Base-by-base conservation (phyloP, 2,113 vertebrate species). In the Elgaria multicarinata region DNA sequence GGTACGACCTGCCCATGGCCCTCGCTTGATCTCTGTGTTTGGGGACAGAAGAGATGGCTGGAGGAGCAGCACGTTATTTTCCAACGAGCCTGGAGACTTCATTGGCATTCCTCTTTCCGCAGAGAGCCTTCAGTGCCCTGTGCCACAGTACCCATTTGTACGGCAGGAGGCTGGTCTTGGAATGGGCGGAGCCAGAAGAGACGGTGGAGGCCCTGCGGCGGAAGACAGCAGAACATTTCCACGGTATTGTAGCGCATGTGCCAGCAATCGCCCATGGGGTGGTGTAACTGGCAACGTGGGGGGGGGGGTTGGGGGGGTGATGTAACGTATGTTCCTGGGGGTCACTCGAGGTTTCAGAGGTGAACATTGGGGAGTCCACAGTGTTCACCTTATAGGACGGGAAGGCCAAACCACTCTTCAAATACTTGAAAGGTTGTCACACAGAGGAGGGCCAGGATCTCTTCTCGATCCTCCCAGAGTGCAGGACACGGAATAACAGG, bases 131-230 rank as follows among this genome's bases (percentile, higher is more conserved):
- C 96, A 94, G 87, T 0, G 98, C 99, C 0, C 97, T 99, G 89
- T 99, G 99, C 94, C 99, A 99, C 96, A 99, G 99, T 96, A 99
- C 99, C 0, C 99, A 99, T 97, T 87, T 99, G 93, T 99, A 99
- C 0, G 99, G 99, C 77, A 98, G 99, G 71, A 97, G 99, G 89
- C 97, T 99, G 89, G 99, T 99, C 79, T 93, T 99, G 92, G 99
- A 99, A 93, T 99, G 99, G 99, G 99, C 99, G 0, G 98, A 99
- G 78, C 90, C 98, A 0, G 98, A 98, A 92, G 98, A 99, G 83
- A 98, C 97, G 0, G 95, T 99, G 50, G 99, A 99, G 89, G 94
- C 97, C 42, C 94, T 99, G 92, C 97, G 99, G 82, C 95, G 98
- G 84, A 99, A 98, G 95, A 99, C 99, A 0, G 98, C 99, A 0